phyloP scores from a whole-genome alignment of 2,888 invertebrate genomes.

The Eristalis pertinax region DNA sequence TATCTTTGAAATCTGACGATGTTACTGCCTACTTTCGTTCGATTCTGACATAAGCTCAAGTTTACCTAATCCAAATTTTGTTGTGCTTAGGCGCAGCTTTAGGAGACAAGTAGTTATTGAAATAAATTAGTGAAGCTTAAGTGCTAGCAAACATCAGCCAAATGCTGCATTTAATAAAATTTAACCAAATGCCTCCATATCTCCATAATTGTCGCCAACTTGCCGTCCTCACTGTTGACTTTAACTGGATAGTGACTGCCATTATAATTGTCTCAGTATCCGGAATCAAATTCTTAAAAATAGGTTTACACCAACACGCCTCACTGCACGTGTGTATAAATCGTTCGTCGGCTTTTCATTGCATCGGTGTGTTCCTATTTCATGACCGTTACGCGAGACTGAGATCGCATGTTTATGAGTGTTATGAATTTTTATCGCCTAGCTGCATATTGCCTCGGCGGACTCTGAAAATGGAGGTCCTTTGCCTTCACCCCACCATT shows the following conservation, averaged over 20 bases:
- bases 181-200: neutral
- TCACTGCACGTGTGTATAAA: neutral
- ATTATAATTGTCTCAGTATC: slow-evolving; percentile 35
- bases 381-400: slow-evolving; percentile 37
- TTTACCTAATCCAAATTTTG: too few relatives aligned
- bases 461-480: slow-evolving; percentile 2
- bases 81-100: too few relatives aligned
- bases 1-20: too few relatives aligned
- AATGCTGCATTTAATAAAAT: too few relatives aligned
- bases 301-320: slow-evolving; percentile 41
- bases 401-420: slow-evolving; percentile 59
- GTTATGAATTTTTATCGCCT: slow-evolving; percentile 57
- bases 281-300: slow-evolving; percentile 51
- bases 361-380: slow-evolving; percentile 37
- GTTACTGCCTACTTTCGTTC: too few relatives aligned
- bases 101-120: too few relatives aligned
- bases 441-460: slow-evolving; percentile 14
- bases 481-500: slow-evolving; percentile 14
- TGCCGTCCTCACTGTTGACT: slow-evolving; percentile 12
- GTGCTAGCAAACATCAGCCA: too few relatives aligned
- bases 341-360: neutral
- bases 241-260: slow-evolving; percentile 9
- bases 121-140: too few relatives aligned
- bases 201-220: slow-evolving; percentile 16
- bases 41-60: too few relatives aligned